A percentile compares a stretch with the other conserved stretches of the same genome.
These are phyloP conservation scores for Lagocephalus sceleratus DNA, from an alignment of 2,797 vertebrate species.

Conservation along the genomic window DNA sequence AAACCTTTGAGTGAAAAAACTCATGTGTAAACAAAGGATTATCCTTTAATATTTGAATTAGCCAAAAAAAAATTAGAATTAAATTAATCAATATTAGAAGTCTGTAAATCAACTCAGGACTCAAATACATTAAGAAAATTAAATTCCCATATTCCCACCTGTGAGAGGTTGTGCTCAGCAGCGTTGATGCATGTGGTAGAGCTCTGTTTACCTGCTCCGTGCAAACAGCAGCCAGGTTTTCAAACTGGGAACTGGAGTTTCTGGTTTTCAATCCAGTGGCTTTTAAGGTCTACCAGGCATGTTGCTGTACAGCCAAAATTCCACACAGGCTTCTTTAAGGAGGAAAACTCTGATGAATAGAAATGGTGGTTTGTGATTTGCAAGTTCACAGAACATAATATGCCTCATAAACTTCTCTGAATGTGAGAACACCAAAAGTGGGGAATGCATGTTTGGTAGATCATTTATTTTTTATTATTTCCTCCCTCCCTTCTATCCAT, in stretches of 20 bases:
- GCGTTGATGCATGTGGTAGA: constrained; percentile 16
- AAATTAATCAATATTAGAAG: too few relatives aligned
- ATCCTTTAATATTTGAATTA: too few relatives aligned
- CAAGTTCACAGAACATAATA: too few relatives aligned
- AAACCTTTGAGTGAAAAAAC: too few relatives aligned
- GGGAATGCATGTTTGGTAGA: too few relatives aligned
- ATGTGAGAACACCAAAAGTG: too few relatives aligned
- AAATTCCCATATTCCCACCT: constrained; percentile 32
- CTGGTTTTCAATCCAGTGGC: constrained; percentile 32
- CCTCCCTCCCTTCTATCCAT: too few relatives aligned
- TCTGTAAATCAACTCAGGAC: not conserved
- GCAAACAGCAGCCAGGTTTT: not conserved
- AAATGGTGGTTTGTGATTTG: too few relatives aligned
- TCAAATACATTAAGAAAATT: not conserved
- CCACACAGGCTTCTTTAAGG: not conserved
- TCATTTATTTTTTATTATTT: too few relatives aligned
- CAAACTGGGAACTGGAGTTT: constrained; percentile 47
- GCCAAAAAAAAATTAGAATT: too few relatives aligned
- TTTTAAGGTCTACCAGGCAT: not conserved
- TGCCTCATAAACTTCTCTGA: too few relatives aligned
- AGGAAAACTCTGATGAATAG: not conserved
- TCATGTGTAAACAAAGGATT: too few relatives aligned
- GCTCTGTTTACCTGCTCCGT: not conserved
- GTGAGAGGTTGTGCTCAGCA: not conserved
- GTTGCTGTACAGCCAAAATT: constrained; percentile 1